These are phyloP conservation scores for Calyptommatus sinebrachiatus DNA, from an alignment of 2,113 vertebrate species.

Conservation along the genomic window DNA sequence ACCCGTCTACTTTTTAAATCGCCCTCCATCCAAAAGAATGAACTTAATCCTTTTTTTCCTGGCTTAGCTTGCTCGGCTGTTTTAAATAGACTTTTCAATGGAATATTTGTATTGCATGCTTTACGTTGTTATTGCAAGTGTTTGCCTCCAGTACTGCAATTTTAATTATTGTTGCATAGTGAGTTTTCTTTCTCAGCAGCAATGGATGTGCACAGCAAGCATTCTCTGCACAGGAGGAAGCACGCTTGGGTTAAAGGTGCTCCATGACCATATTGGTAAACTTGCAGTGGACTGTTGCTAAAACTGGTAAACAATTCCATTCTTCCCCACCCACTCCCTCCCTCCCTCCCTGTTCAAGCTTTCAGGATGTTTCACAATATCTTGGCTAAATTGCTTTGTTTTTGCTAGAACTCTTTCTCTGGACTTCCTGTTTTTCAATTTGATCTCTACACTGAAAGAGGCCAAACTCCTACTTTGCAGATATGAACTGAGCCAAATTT, in stretches of 20 bases:
- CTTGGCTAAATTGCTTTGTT: constrained; percentile 5
- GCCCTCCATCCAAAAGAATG: no score
- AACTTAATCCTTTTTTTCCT: no score
- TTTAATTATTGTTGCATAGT: neutral
- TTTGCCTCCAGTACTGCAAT: neutral
- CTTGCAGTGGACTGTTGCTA: neutral
- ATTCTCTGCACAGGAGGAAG: neutral
- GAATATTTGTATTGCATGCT: neutral
- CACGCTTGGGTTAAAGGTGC: neutral
- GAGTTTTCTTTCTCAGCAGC: neutral
- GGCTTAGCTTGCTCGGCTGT: no score
- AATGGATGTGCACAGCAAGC: neutral
- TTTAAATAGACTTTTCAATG: no score
- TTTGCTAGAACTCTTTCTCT: neutral
- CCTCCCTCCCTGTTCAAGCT: neutral
- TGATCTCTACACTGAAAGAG: neutral
- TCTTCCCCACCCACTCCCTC: neutral
- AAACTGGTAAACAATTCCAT: neutral
- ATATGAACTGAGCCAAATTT: neutral
- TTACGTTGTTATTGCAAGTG: neutral
- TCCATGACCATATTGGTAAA: neutral
- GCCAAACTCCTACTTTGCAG: neutral
- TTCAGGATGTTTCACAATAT: neutral
- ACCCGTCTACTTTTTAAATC: no score
- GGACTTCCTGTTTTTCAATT: constrained; percentile 13